A percentile compares a stretch with the other conserved stretches of the same genome.
Conservation (phyloP, 23 tunicate genomes). For the Styela clava region DNA sequence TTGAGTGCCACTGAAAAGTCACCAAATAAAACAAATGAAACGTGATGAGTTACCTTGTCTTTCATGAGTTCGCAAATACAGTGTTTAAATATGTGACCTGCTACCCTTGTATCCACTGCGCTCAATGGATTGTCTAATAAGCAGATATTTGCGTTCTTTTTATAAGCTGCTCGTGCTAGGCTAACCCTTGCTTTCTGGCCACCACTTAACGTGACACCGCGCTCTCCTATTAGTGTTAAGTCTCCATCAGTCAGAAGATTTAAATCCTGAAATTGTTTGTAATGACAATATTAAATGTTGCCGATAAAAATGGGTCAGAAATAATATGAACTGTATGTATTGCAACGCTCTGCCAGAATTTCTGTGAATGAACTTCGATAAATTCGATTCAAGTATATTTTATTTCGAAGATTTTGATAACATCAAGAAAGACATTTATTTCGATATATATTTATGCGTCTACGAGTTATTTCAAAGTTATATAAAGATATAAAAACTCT, state of each 20-base stretch:
- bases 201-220: slow-evolving; percentile 85
- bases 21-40: too few species aligned
- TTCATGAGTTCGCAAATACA: slow-evolving; percentile 58
- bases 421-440: not conserved
- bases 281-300: too few species aligned
- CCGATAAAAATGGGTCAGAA: too few species aligned
- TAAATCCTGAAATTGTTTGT: slow-evolving; percentile 55
- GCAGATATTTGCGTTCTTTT: slow-evolving; percentile 35
- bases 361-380: too few species aligned
- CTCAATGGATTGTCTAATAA: slow-evolving; percentile 84
- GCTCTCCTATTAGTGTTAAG: slow-evolving; percentile 67
- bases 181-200: slow-evolving; percentile 92
- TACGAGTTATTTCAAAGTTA: too few species aligned
- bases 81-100: slow-evolving; percentile 46
- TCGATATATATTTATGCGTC: too few species aligned
- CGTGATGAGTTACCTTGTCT: slow-evolving; percentile 43
- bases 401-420: too few species aligned
- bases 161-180: slow-evolving; percentile 75
- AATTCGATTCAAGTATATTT: too few species aligned
- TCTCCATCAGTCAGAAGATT: slow-evolving; percentile 51
- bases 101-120: slow-evolving; percentile 88
- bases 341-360: too few species aligned
- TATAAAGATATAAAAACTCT: too few species aligned
- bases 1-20: too few species aligned
- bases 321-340: too few species aligned